Evolutionary conservation across 37 sponge, comb jelly and placozoan genomes (phyloP), one percentile per base, ranked within the genome.

Genomic region (Eunapius fragilis): DNA sequence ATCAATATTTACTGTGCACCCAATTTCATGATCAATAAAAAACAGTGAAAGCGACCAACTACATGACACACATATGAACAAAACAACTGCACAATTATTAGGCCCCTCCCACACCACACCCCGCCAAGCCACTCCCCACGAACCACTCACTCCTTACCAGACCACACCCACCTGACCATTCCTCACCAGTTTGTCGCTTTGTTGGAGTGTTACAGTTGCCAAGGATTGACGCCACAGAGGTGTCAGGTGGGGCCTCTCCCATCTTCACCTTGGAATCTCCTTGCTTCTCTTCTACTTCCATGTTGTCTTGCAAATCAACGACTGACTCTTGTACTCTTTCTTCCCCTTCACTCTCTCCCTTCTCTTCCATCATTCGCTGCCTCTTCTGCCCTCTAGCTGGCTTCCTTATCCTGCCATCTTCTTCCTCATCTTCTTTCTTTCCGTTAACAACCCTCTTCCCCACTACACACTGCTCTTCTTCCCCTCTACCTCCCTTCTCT

Each of bases 131-230:
- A n/a, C n/a, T n/a, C n/a, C n/a, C n/a, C n/a, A n/a, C n/a, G n/a
- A n/a, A n/a, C n/a, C n/a, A n/a, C n/a, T n/a, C n/a, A n/a, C n/a
- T n/a, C n/a, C n/a, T n/a, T n/a, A n/a, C n/a, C n/a, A n/a, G n/a
- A n/a, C 72, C 27, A 26, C 7, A 31, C 32, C 2, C 28, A 75
- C 76, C 32, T 5, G 36, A 3, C 3, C 36, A 26, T 33, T 36
- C 41, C 25, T 25, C 36, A 81, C 81, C 88, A 72, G 88, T 91
- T 25, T 28, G 7, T 77, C 87, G 78, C 75, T 84, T 91, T 23
- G 91, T 87, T 30, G 91, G 91, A 4, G 91, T 91, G 2, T 30
- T 81, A 70, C 34, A 22, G 26, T 70, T 47, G 14, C 58, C 58
- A 58, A 58, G 58, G 58, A 17, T 58, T 17, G 58, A 17, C 58